Conservation (phyloP, 1,140 invertebrate species). For the Hetaerina americana region DNA sequence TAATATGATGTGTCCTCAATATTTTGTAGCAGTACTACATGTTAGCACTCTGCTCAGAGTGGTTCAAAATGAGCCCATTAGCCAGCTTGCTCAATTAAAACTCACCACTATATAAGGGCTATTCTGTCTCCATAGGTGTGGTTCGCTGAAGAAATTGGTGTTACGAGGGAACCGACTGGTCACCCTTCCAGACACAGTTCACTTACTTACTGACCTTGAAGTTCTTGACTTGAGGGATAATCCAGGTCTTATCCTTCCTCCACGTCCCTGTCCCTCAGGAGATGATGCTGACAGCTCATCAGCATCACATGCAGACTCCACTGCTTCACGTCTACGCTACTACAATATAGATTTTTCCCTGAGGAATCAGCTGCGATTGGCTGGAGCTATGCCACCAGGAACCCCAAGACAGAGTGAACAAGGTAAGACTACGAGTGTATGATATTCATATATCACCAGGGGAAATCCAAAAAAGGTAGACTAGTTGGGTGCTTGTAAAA, state of each 20-base stretch:
- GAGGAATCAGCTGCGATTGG: slow-evolving; percentile 82
- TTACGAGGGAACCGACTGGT: slow-evolving; percentile 87
- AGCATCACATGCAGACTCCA: slow-evolving; percentile 20
- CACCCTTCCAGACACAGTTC: slow-evolving; percentile 93
- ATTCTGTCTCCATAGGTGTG: slow-evolving; percentile 55
- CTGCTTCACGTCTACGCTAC: slow-evolving; percentile 70
- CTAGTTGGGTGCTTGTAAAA: no score
- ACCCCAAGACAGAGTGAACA: slow-evolving; percentile 18
- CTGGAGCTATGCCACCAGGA: slow-evolving; percentile 73
- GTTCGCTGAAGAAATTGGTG: slow-evolving; percentile 88
- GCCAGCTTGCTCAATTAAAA: no score
- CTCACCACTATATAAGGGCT: background rate
- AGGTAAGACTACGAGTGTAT: no score
- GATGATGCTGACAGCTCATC: slow-evolving; percentile 36
- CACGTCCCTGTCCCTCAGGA: slow-evolving; percentile 88
- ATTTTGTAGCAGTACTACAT: no score
- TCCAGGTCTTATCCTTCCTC: slow-evolving; percentile 93
- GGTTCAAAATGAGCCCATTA: no score
- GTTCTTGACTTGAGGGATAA: slow-evolving; percentile 85
- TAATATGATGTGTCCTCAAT: background rate
- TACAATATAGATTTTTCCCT: slow-evolving; percentile 99
- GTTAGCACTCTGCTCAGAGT: no score
- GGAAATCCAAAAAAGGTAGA: no score
- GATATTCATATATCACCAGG: no score
- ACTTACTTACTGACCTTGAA: slow-evolving; percentile 82